Base-by-base conservation (phyloP, 2,113 vertebrate species). In the Ictidomys tridecemlineatus region DNA sequence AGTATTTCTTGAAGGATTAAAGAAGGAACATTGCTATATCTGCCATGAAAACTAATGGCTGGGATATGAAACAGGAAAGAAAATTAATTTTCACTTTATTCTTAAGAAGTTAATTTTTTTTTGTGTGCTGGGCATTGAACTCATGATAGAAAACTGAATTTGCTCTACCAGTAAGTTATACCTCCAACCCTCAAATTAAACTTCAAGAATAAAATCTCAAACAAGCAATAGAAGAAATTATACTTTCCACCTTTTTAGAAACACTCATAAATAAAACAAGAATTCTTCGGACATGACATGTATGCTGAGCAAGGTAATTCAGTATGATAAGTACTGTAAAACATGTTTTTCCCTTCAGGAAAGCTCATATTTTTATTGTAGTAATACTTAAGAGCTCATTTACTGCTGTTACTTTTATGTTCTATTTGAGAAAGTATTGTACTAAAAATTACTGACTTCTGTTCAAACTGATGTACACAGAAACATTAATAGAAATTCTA, bases 141-240 rank as follows among this genome's bases (percentile, higher is more conserved):
- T 11, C 5, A 26, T 82, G 32, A 16, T 61, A 7, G 53, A 22
- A 24, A 42, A 85, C 2, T 20, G 12, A 24, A 42, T 67, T 6
- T 11, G 10, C 20, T 85, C 39, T 85, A 48, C 17, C 16, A 85
- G 3, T 85, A 5, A 48, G 82, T 16, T 67, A 22, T 28, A 85
- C 3, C 10, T 4, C 45, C 5, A 34, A 9, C 17, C 4, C 9
- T 8, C 8, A 32, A 22, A 48, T 67, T 17, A 86, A 83, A 84
- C 87, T 42, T 77, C n/a, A 77, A 70, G 39, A 72, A 88, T 53
- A 88, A 77, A 83, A 92, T 72, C 32, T 45, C n/a, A 77, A 92
- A 53, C 16, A 2, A 45, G 12, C 18, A n/a, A 26, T 58, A 42
- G 14, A 91, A 70, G 39, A 4, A 76, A 58, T 87, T 39, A 42